Evolutionary conservation across 1,140 invertebrate genomes (phyloP).

Genomic region (Halyomorpha halys): DNA sequence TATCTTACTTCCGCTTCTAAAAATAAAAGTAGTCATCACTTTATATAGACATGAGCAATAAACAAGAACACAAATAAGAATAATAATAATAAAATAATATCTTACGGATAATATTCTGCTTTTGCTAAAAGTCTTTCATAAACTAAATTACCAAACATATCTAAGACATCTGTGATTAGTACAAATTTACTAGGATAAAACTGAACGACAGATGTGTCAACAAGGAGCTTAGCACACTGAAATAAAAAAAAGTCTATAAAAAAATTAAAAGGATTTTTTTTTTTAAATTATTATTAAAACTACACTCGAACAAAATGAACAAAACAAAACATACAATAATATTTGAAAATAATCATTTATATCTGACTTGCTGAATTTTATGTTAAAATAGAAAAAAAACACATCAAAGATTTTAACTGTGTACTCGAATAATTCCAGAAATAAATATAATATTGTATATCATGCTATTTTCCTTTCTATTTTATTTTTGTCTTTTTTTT

Average conservation of each 20-base stretch:
- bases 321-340: too few species aligned
- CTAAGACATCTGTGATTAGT: slow-evolving; percentile 87
- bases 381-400: too few species aligned
- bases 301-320: too few species aligned
- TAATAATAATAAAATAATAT: background rate
- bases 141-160: slow-evolving; percentile 88
- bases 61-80: background rate
- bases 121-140: slow-evolving; percentile 77
- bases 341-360: too few species aligned
- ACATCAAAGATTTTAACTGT: too few species aligned
- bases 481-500: too few species aligned
- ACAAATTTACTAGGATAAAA: slow-evolving; percentile 99
- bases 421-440: too few species aligned
- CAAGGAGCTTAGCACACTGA: slow-evolving; percentile 83
- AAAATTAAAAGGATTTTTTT: too few species aligned
- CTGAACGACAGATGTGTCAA: slow-evolving; percentile 74
- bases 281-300: too few species aligned
- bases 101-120: slow-evolving; percentile 46
- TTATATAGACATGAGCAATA: background rate
- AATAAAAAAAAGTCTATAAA: slow-evolving; percentile 31
- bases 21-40: slow-evolving; percentile 24
- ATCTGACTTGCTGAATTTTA: too few species aligned
- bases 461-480: too few species aligned
- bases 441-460: too few species aligned
- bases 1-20: slow-evolving; percentile 42